Base-by-base conservation (phyloP, 2,888 invertebrate species). In the Cryptophagus acutangulus region DNA sequence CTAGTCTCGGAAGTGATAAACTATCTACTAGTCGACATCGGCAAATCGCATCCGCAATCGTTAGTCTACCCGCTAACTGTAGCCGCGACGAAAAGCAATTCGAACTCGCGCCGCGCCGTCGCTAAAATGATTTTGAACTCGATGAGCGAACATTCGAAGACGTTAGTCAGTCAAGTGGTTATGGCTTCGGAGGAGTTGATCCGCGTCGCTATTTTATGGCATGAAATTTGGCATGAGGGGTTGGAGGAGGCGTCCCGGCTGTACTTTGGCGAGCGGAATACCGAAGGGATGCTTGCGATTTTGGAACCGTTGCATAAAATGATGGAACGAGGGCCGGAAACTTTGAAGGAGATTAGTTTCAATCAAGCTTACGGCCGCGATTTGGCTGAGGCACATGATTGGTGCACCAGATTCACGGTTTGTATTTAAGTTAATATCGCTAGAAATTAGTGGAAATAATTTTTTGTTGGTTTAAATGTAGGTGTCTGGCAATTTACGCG, bases 191-290 rank as follows among this genome's bases (percentile, higher is more conserved):
- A 97, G 58, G 99, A 99, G 69, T 74, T 99, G 34, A 97, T 99
- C 42, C 76, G 97, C 38, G 95, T 97, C 1, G 97, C 99, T 1
- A 99, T 99, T 51, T 72, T 99, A 12, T 99, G 99, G 99, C 97
- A 99, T 63, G 99, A 99, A 67, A 83, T 95, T 60, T 99, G 99
- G 99, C 94, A 97, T 63, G 99, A 99, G 67, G 97, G 95, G 0
- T 71, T 99, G 13, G 90, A 91, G 59, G 96, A 97, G 65, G 96
- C 96, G 0, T 91, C 90, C 3, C 73, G 87, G 48, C 71, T 97
- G 6, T 99, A 94, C 68, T 99, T 97, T 67, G 95, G 94, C 2
- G 99, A 99, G 66, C 79, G 87, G 43, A 95, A 99, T 65, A 87
- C 94, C 0, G 85, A 87, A 45, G 96, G 92, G 4, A 99, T 99